phyloP scores from a whole-genome alignment of 2,888 invertebrate species.

The Heliconius hortense region DNA sequence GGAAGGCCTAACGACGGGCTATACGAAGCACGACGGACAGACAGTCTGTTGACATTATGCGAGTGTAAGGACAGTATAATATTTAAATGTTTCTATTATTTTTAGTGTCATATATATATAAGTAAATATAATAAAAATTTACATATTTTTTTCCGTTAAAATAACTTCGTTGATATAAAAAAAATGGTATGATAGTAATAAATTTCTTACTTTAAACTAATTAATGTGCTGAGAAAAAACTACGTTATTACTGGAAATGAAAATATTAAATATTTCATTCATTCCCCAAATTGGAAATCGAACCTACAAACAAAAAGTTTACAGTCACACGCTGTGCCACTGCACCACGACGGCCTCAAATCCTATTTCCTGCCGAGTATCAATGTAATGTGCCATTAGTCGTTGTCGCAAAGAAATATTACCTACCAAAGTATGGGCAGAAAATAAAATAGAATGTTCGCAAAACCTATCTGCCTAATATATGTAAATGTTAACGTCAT shows the following conservation, averaged over 20 bases:
- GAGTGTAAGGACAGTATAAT: not conserved
- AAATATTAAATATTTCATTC: not conserved
- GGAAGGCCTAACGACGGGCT: conserved; percentile 29
- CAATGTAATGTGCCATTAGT: no score
- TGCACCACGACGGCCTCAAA: not conserved
- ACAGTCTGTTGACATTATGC: conserved; percentile 17
- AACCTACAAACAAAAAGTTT: no score
- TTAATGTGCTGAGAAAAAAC: no score
- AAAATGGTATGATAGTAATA: no score
- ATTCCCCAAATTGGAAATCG: not conserved
- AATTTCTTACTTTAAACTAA: not conserved
- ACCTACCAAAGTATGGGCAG: not conserved
- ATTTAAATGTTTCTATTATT: conserved; percentile 8
- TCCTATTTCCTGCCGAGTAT: not conserved
- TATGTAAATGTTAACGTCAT: not conserved
- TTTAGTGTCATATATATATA: not conserved
- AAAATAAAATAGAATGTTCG: no score
- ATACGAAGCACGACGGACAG: conserved; percentile 8
- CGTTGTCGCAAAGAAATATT: not conserved
- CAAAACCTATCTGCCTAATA: not conserved
- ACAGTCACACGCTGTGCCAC: not conserved
- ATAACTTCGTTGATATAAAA: no score
- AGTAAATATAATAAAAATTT: no score
- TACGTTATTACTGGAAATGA: not conserved
- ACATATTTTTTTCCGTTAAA: no score